These are phyloP conservation scores for Rhabdornis inornatus DNA, from an alignment of 2,113 vertebrate species.

Conservation along the genomic window DNA sequence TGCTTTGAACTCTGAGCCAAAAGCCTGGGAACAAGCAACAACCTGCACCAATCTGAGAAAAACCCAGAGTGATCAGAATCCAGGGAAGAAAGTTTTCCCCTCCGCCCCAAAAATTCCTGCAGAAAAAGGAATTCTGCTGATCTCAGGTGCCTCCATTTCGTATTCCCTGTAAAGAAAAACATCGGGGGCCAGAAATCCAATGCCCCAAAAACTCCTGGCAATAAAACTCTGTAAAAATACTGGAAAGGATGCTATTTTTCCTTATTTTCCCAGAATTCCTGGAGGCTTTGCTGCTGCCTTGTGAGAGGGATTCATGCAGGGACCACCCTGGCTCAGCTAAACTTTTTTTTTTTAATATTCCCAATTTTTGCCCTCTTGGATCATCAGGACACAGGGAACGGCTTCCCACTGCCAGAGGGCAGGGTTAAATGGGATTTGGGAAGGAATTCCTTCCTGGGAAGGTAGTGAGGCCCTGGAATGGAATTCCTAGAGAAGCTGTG, in stretches of 20 bases:
- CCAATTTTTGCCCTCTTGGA: background rate
- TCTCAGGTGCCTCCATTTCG: background rate
- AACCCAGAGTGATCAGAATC: fast-evolving
- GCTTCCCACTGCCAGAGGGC: background rate
- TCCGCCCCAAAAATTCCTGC: fast-evolving
- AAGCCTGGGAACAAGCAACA: background rate
- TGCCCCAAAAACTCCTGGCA: background rate
- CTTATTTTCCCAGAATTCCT: background rate
- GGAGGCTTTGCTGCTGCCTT: background rate
- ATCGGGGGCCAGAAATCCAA: fast-evolving
- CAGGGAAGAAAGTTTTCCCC: background rate
- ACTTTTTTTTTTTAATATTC: background rate
- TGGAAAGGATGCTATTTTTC: background rate
- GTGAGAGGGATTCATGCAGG: background rate
- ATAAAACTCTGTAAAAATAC: background rate
- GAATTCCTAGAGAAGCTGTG: background rate
- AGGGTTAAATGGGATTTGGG: background rate
- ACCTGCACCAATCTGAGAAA: background rate
- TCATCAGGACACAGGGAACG: background rate
- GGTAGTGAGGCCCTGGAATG: fast-evolving
- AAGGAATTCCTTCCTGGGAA: background rate
- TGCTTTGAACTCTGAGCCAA: background rate
- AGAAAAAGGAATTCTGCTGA: background rate
- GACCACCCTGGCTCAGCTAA: background rate
- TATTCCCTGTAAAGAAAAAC: fast-evolving